Evolutionary conservation across 2,888 invertebrate genomes (phyloP).

Genomic region (Mimachlamys varia): DNA sequence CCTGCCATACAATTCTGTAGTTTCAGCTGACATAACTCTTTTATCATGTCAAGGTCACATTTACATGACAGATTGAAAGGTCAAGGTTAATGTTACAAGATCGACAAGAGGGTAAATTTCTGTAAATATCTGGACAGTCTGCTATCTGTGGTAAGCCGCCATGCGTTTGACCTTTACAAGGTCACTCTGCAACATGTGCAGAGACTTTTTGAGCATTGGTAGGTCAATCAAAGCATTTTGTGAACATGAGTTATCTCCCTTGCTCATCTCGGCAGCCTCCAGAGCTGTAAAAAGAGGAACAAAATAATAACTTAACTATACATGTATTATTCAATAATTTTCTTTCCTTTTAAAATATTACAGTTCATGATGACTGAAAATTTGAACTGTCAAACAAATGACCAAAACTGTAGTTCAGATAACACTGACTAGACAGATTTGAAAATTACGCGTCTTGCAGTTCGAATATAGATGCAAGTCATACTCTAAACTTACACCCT

Average conservation of each 20-base stretch:
- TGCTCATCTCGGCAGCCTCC: slow-evolving; percentile 44
- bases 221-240: slow-evolving; percentile 57
- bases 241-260: background rate
- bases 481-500: no score
- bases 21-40: no score
- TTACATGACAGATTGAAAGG: no score
- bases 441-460: no score
- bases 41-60: no score
- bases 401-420: no score
- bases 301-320: background rate
- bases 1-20: no score
- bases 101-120: no score
- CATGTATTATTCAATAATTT: background rate
- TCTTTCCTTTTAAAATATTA: background rate
- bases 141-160: slow-evolving; percentile 62
- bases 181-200: slow-evolving; percentile 62
- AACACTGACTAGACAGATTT: background rate
- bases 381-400: background rate
- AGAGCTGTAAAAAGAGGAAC: slow-evolving; percentile 40
- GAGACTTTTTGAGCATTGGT: slow-evolving; percentile 60
- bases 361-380: no score
- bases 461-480: no score
- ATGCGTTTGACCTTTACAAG: slow-evolving; percentile 65
- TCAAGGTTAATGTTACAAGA: no score
- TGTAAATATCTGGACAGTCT: background rate